Base-by-base conservation (phyloP, 1,140 invertebrate species). In the Platyscapa corneri region DNA sequence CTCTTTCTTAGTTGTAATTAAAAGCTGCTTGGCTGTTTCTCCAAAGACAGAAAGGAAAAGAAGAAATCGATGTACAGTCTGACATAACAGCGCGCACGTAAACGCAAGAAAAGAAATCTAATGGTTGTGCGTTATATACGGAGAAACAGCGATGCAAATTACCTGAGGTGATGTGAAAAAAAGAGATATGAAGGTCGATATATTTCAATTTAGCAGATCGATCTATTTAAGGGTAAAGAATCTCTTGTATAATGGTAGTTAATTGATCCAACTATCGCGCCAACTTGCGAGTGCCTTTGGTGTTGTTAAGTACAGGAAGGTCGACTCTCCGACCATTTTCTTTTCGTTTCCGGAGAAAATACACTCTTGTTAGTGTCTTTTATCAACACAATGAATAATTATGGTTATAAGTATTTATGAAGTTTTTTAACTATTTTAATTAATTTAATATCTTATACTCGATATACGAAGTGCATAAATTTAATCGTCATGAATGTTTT, bases 221-320 rank as follows among this genome's bases (percentile, higher is more conserved):
- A 75, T 49, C 60, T 84, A 53, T 84, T 78, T 78, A 67, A 78
- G 75, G 56, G 39, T 37, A 83, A 76, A 20, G 18, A 37, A 56
- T 20, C 46, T 56, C 42, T 30, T 16, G 16, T 67, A 83, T 77
- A 83, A 77, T 65, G 53, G 10, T 20, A 37, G n/a, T 83, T 83
- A 83, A 83, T 77, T 83, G 81, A 18, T 42, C 46, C 67, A 32
- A 37, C 56, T 75, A 75, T 46, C 46, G 75, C 8, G 8, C n/a
- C 1, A 53, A 77, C 75, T 77, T 70, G 3, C 18, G 56, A 60
- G 27, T 27, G 27, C 56, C 53, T 79, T 64, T 39, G 64, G 34
- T 34, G 39, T 49, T 78, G 30, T 64, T n/a, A 70, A 46, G 5
- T 23, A 1, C 18, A 70, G 8, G 30, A 70, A 12, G 42, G 3